phyloP scores from a whole-genome alignment of 2,888 invertebrate genomes.

The Spialia ferax region DNA sequence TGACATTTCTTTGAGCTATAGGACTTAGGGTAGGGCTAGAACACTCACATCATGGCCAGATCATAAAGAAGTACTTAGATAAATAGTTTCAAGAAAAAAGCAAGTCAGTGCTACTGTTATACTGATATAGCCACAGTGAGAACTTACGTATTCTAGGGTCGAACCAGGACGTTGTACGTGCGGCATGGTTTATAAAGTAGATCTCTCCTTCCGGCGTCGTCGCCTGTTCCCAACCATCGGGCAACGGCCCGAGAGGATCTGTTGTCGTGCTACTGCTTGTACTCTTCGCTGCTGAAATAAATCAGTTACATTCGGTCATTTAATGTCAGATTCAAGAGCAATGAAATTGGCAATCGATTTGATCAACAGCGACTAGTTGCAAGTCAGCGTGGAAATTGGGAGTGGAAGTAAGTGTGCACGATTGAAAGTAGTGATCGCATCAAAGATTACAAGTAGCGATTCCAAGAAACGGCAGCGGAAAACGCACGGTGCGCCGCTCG shows the following conservation, averaged over 20 bases:
- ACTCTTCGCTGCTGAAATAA: constrained; percentile 85
- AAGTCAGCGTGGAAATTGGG: constrained; percentile 56
- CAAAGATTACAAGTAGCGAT: constrained; percentile 72
- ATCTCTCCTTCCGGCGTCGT: constrained; percentile 94
- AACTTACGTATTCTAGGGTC: constrained; percentile 99
- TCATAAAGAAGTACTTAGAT: no score
- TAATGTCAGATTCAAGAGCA: constrained; percentile 42
- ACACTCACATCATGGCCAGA: no score
- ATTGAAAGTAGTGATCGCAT: constrained; percentile 45
- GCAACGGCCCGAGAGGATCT: constrained; percentile 91
- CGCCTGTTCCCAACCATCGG: constrained; percentile 96
- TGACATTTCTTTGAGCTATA: no score
- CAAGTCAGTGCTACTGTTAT: not conserved
- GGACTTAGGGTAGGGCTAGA: no score
- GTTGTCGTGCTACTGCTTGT: constrained; percentile 81
- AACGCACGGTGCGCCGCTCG: constrained; percentile 52
- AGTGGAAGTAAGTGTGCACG: not conserved
- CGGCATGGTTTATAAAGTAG: constrained; percentile 97
- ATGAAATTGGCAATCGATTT: constrained; percentile 55
- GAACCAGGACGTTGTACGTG: constrained; percentile 98
- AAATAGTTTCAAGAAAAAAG: no score
- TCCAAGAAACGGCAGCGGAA: constrained; percentile 75
- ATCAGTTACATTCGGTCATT: constrained; percentile 62
- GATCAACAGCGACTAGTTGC: constrained; percentile 83
- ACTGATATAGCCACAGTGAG: constrained; percentile 42